Conservation (phyloP, 2,797 vertebrate genomes). For the Ptychadena robeensis region DNA sequence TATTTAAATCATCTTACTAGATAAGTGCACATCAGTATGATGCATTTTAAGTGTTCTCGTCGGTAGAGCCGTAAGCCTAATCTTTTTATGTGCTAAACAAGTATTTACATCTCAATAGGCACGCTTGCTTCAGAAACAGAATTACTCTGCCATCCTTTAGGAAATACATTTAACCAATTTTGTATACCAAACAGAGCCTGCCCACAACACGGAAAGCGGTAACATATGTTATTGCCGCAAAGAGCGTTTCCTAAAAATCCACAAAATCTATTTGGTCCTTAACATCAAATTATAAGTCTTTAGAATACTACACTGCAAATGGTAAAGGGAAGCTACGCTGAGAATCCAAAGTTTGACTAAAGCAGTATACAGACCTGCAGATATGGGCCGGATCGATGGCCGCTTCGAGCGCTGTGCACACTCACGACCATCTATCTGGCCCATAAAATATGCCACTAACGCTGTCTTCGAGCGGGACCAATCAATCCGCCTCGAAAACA, state of each 20-base stretch:
- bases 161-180: constrained; percentile 20
- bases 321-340: no score
- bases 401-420: no score
- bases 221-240: background rate
- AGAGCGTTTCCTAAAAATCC: background rate
- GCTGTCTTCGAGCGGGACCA: no score
- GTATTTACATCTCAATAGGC: background rate
- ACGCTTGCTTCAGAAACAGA: background rate
- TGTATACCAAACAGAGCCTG: constrained; percentile 9
- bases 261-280: constrained; percentile 28
- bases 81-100: background rate
- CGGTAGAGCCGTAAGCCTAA: background rate
- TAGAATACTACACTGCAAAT: background rate
- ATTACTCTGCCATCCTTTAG: constrained; percentile 3
- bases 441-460: no score
- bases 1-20: background rate
- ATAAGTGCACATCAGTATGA: background rate
- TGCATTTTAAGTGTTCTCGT: background rate
- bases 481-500: no score
- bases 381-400: no score
- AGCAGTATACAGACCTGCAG: no score
- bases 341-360: no score
- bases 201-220: background rate
- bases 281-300: constrained; percentile 13
- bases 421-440: no score